These are phyloP conservation scores for Nesometra sesokonis DNA, from an alignment of 35 echinoderm and acorn worm species.

Conservation along the genomic window DNA sequence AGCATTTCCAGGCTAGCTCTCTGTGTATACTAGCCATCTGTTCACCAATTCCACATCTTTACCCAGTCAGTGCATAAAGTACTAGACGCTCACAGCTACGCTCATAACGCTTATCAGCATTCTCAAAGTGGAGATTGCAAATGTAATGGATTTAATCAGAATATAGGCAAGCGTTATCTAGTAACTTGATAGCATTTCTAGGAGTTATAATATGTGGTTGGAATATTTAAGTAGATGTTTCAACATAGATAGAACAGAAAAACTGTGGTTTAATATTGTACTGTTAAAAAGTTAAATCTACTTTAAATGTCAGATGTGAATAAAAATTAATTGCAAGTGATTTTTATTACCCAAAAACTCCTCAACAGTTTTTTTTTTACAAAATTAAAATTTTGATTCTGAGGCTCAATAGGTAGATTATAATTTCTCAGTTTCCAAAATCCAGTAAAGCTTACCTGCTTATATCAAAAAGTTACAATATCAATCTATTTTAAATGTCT, in stretches of 20 bases:
- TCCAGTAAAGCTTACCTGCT: no score
- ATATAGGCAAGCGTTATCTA: background rate
- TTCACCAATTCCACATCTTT: background rate
- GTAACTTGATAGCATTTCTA: background rate
- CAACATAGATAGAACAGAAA: no score
- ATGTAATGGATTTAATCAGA: background rate
- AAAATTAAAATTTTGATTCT: no score
- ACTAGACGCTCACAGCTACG: background rate
- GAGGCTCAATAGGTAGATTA: no score
- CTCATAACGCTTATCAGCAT: background rate
- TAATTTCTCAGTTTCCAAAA: no score
- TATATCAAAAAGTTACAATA: no score
- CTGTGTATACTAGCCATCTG: background rate
- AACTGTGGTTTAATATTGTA: background rate
- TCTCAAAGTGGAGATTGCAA: background rate
- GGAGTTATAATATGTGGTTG: background rate
- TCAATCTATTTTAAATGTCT: no score
- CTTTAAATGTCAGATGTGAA: no score
- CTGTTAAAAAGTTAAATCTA: no score
- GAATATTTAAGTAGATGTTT: background rate
- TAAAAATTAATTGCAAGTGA: no score
- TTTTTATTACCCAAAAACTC: no score
- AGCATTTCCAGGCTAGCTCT: background rate
- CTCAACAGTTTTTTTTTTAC: no score
- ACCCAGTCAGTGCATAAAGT: background rate